phyloP scores from a whole-genome alignment of 1,140 invertebrate genomes.

The Leptinotarsa undecemlineata region DNA sequence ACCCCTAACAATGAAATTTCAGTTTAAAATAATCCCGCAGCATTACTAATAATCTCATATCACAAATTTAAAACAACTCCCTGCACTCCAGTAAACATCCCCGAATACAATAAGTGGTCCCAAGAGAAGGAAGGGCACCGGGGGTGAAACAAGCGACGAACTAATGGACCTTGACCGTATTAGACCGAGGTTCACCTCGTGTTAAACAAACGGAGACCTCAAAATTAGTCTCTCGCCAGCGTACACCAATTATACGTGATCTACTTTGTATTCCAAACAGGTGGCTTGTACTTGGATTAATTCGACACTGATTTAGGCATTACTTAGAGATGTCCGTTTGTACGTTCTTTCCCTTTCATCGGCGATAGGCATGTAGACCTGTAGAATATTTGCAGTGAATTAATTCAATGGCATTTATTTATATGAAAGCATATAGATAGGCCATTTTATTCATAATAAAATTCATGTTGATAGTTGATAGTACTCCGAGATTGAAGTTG shows the following conservation, averaged over 20 bases:
- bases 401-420: no score
- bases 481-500: no score
- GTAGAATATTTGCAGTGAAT: no score
- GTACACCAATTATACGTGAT: conserved; percentile 16
- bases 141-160: conserved; percentile 2
- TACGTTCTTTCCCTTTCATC: neutral
- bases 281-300: conserved; percentile 5
- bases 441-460: no score
- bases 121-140: neutral
- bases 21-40: no score
- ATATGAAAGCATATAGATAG: no score
- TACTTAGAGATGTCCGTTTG: neutral
- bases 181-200: conserved; percentile 10
- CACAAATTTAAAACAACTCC: no score
- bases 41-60: no score
- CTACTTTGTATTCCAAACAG: conserved; percentile 18
- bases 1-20: no score
- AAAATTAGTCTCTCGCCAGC: conserved; percentile 8
- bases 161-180: conserved; percentile 18
- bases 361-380: no score
- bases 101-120: neutral
- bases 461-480: no score
- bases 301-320: conserved; percentile 9
- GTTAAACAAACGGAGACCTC: conserved; percentile 10
- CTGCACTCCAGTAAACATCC: neutral